Evolutionary conservation across 2,797 vertebrate genomes (phyloP).

Genomic region (Cryptoblepharus egeriae): DNA sequence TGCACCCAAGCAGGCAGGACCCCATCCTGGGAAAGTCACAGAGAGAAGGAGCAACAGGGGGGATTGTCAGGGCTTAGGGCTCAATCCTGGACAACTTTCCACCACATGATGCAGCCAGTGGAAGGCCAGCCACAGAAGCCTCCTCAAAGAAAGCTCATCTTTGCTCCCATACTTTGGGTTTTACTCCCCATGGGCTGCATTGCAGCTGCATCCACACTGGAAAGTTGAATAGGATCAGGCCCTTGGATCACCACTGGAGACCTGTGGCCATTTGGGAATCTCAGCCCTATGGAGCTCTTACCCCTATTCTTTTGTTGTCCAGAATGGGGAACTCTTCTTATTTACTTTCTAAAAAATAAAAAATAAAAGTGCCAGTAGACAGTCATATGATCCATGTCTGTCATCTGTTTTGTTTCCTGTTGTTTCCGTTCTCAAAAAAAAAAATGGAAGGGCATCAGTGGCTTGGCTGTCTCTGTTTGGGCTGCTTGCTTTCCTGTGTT

Average conservation of each 20-base stretch:
- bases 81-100: no score
- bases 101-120: no score
- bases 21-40: no score
- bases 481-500: not conserved
- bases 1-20: not conserved
- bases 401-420: constrained; percentile 18
- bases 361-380: not conserved
- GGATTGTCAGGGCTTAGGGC: not conserved
- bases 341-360: not conserved
- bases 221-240: no score
- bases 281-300: not conserved
- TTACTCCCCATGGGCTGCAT: no score
- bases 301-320: no score
- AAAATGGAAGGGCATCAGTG: not conserved
- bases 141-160: no score
- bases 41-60: no score
- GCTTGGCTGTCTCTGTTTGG: not conserved
- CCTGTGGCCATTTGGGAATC: not conserved
- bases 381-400: not conserved
- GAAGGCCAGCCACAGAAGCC: no score
- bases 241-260: not conserved
- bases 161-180: no score
- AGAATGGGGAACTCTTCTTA: not conserved
- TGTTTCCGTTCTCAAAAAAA: not conserved
- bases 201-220: no score